Percentiles rank a stretch among this genome's conserved stretches.
These are phyloP conservation scores for Aporophyla lueneburgensis DNA, from an alignment of 2,888 invertebrate species.

Conservation along the genomic window DNA sequence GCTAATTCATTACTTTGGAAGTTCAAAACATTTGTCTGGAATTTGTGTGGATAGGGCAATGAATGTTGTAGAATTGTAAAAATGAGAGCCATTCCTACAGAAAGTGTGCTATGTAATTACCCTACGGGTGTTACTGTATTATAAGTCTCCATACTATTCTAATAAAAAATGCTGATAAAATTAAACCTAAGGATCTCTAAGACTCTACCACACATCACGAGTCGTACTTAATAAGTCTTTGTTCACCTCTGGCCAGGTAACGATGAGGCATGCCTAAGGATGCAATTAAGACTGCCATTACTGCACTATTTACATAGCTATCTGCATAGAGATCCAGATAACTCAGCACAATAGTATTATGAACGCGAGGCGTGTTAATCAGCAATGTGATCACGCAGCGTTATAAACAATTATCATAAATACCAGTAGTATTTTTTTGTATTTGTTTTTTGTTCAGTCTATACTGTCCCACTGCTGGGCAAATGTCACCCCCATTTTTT, in stretches of 20 bases:
- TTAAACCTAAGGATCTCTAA: constrained; percentile 8
- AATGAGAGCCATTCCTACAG: too few species aligned
- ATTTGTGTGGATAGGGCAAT: too few species aligned
- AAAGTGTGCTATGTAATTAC: too few species aligned
- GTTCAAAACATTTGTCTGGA: too few species aligned
- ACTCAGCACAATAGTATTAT: constrained; percentile 53
- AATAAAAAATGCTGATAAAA: neutral
- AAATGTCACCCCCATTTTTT: too few species aligned
- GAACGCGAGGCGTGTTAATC: constrained; percentile 36
- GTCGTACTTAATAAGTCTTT: constrained; percentile 63
- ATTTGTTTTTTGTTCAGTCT: too few species aligned
- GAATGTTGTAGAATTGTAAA: too few species aligned
- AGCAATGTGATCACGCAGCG: constrained; percentile 25
- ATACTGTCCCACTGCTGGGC: too few species aligned
- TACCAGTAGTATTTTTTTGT: neutral
- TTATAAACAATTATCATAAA: constrained; percentile 22
- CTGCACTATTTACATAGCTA: constrained; percentile 73
- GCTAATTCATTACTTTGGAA: too few species aligned
- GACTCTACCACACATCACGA: constrained; percentile 45
- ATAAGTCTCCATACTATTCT: neutral
- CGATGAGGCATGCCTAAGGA: constrained; percentile 71
- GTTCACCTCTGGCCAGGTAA: constrained; percentile 66
- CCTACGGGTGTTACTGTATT: too few species aligned
- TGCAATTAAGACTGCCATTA: constrained; percentile 75
- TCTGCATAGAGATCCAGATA: constrained; percentile 73